These are phyloP conservation scores for Diploscapter pachys DNA, from an alignment of 1,140 invertebrate species.

Conservation along the genomic window DNA sequence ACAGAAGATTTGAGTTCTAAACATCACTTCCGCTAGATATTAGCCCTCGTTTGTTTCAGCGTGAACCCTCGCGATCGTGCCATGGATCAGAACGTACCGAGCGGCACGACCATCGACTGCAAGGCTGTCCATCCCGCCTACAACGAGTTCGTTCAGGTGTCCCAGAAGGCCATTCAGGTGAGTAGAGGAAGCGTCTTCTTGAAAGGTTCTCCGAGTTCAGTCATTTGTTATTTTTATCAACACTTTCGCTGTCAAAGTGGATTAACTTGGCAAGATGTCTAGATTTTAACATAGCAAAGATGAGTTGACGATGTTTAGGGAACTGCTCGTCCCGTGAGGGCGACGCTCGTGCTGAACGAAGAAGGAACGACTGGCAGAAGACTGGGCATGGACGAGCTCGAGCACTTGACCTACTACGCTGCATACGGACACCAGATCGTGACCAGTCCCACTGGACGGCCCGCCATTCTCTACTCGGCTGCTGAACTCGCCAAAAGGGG, in stretches of 20 bases:
- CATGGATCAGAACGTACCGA: slow-evolving; percentile 19
- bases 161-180: slow-evolving; percentile 18
- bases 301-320: neutral
- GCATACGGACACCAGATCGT: slow-evolving; percentile 25
- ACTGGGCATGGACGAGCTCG: neutral
- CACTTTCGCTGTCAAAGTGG: neutral
- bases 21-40: too few species aligned
- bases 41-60: neutral
- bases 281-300: neutral
- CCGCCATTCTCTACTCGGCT: slow-evolving; percentile 10
- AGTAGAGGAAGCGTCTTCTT: neutral
- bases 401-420: slow-evolving; percentile 14
- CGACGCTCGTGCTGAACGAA: too few species aligned
- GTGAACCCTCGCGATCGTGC: neutral
- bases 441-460: slow-evolving; percentile 1
- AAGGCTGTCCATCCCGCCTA: slow-evolving; percentile 11
- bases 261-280: slow-evolving; percentile 3
- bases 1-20: too few species aligned
- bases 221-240: neutral
- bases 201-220: neutral
- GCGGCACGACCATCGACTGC: slow-evolving; percentile 16
- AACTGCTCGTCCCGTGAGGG: neutral
- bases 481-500: slow-evolving; percentile 19
- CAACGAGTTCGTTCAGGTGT: slow-evolving; percentile 27
- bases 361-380: too few species aligned